Evolutionary conservation across 2,888 invertebrate genomes (phyloP), one percentile per base, ranked within the genome.

Genomic region (Anodontia alba): DNA sequence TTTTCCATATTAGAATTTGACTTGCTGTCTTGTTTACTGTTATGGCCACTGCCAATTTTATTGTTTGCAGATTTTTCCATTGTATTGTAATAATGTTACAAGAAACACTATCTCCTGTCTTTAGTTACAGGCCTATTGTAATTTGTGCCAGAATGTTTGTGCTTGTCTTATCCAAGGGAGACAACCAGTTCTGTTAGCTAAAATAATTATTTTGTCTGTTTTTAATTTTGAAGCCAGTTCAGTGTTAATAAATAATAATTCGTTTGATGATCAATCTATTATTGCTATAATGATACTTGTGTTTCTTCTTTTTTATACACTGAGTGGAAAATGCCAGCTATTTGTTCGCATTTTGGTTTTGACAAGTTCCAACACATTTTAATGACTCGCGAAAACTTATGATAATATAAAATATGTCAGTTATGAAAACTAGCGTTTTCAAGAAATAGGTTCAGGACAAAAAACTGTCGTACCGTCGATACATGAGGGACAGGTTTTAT

Each of bases 21-120:
- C 38, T 74, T 73, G 20, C 62, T 62, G 62, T 62, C 62, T 12
- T 10, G 29, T 33, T 62, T 62, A 33, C 62, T 33, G 20, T 33
- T 62, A 17, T 23, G 62, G 54, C 42, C 62, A 38, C 43, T 42
- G 70, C 46, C 67, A 38, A 70, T 71, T 46, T 68, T 57, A 51
- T 57, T 78, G 69, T 80, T 70, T 57, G 84, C 62, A 69, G 71
- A 73, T 33, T 76, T 76, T 85, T 85, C 84, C 84, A 85, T 85
- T 82, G 81, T 81, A 38, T 62, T n/a, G 38, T 23, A 62, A 33
- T 1, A 23, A 62, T 62, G 62, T 17, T 29, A 33, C 29, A 33
- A 62, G 62, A 62, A 62, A 62, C 33, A 62, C 1, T 62, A 62
- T 62, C 62, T 33, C 20, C 33, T 33, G 62, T 62, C 1, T 62